phyloP scores from a whole-genome alignment of 1,140 invertebrate species.

The Chrysoperla carnea region DNA sequence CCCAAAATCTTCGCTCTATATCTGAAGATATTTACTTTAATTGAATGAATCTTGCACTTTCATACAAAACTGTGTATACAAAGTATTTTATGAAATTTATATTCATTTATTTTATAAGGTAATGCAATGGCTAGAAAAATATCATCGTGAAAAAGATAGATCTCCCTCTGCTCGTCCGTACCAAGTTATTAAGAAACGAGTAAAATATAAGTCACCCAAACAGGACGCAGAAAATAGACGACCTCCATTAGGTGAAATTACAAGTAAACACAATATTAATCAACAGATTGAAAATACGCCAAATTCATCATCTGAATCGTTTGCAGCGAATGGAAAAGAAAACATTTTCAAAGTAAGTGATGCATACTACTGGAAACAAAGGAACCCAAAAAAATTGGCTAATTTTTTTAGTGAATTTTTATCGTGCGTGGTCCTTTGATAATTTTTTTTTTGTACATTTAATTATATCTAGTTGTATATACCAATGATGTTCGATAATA shows the following conservation, averaged over 20 bases:
- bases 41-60: no score
- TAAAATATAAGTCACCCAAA: background rate
- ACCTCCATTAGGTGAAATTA: background rate
- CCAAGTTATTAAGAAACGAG: slow-evolving; percentile 1
- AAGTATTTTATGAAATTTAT: no score
- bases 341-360: background rate
- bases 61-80: no score
- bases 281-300: background rate
- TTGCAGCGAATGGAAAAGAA: background rate
- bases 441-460: no score
- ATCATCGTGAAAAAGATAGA: slow-evolving; percentile 11
- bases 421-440: no score
- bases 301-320: background rate
- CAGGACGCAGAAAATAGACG: background rate
- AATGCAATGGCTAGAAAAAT: slow-evolving; percentile 24
- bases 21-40: no score
- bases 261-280: background rate
- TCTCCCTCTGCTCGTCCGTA: background rate
- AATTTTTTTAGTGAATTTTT: no score
- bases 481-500: no score
- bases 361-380: no score
- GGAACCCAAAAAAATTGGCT: no score
- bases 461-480: no score
- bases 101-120: slow-evolving; percentile 22
- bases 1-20: no score